These are phyloP conservation scores for Synanthedon andrenaeformis DNA, from an alignment of 2,888 invertebrate genomes.

Conservation along the genomic window DNA sequence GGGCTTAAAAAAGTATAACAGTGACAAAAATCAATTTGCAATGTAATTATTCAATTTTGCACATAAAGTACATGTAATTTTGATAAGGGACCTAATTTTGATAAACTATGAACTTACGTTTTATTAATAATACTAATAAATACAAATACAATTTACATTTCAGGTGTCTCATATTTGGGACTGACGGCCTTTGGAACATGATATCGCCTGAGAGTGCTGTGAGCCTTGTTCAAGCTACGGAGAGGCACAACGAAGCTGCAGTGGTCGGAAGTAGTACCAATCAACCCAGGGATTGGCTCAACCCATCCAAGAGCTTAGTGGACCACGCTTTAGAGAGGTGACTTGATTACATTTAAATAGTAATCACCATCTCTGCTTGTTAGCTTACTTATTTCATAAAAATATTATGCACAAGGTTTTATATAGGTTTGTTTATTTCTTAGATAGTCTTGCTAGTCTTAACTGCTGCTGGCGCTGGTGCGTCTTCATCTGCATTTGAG, in stretches of 20 bases:
- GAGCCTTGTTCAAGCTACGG: conserved; percentile 84
- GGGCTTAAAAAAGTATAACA: no score
- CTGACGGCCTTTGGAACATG: conserved; percentile 98
- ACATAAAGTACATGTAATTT: background rate
- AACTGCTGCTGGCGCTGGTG: no score
- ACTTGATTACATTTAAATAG: background rate
- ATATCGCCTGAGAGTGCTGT: conserved; percentile 87
- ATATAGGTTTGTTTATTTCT: background rate
- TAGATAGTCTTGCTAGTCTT: background rate
- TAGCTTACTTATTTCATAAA: background rate
- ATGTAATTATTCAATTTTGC: no score
- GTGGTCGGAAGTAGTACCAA: conserved; percentile 53
- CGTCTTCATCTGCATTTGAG: no score
- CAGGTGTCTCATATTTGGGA: conserved; percentile 93
- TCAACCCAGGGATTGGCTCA: conserved; percentile 76
- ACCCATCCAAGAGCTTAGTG: conserved; percentile 93
- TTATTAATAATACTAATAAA: background rate
- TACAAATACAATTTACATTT: conserved; percentile 9
- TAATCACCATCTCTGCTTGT: background rate
- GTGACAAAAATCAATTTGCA: no score
- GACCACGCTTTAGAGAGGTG: conserved; percentile 77
- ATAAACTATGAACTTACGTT: no score
- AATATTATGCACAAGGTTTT: background rate
- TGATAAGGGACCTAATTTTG: background rate
- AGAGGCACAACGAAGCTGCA: conserved; percentile 81